Percentiles rank a stretch among this genome's conserved stretches.
phyloP scores from a whole-genome alignment of 2,113 vertebrate species.

The Myiopsitta monachus region DNA sequence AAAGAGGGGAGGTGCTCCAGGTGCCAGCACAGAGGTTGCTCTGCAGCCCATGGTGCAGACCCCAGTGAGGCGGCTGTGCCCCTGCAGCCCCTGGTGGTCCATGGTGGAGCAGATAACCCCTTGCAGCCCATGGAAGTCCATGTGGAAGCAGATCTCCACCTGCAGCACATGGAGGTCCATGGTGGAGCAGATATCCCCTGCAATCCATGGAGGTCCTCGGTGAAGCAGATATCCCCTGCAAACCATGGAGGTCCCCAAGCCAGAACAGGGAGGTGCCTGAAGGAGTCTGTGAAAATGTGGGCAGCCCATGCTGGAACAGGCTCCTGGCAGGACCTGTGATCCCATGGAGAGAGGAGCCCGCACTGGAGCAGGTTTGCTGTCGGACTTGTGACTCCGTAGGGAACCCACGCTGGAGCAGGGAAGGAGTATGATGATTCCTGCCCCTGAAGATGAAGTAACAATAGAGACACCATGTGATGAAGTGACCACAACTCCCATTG shows the following conservation, averaged over 20 bases:
- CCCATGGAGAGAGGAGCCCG: not conserved
- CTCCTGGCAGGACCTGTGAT: not conserved
- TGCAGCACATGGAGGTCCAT: accelerated
- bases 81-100: accelerated
- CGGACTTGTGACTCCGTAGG: accelerated
- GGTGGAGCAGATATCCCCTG: not conserved
- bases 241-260: not conserved
- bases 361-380: not conserved
- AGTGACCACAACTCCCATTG: accelerated
- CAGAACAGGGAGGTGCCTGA: accelerated
- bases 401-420: not conserved
- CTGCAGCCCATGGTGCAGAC: accelerated
- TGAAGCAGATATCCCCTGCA: not conserved
- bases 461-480: not conserved
- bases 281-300: not conserved
- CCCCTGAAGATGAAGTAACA: not conserved
- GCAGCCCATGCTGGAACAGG: not conserved
- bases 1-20: not conserved
- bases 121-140: not conserved
- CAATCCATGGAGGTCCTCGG: accelerated
- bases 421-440: not conserved
- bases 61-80: not conserved
- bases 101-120: not conserved
- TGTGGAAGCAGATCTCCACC: not conserved
- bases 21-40: not conserved